Conservation (phyloP, 64 coral and sea anemone genomes). For the Montipora foliosa region DNA sequence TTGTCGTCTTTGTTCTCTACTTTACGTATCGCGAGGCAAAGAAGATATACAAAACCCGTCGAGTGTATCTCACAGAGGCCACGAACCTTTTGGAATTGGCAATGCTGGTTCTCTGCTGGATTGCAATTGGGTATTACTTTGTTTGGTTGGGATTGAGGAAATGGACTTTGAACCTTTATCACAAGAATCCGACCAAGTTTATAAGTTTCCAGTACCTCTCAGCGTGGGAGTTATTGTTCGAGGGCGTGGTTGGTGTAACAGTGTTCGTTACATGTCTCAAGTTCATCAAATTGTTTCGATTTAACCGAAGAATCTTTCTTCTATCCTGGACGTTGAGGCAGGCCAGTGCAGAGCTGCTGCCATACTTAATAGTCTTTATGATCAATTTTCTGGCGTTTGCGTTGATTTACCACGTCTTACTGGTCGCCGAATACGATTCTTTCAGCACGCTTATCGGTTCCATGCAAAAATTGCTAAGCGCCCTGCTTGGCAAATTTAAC, state of each 20-base stretch:
- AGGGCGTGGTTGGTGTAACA: constrained; percentile 77
- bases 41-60: constrained; percentile 47
- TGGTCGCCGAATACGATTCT: constrained; percentile 52
- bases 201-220: constrained; percentile 87
- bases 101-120: constrained; percentile 72
- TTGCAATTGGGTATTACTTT: constrained; percentile 72
- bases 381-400: constrained; percentile 77
- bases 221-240: constrained; percentile 87
- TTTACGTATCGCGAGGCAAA: constrained; percentile 88
- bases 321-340: constrained; percentile 76
- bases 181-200: constrained; percentile 66
- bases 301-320: constrained; percentile 91
- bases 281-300: constrained; percentile 84
- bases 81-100: constrained; percentile 84
- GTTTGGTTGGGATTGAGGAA: constrained; percentile 80
- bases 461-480: constrained; percentile 83
- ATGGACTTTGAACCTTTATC: constrained; percentile 69
- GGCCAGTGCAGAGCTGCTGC: constrained; percentile 64
- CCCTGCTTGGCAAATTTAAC: constrained; percentile 83
- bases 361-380: constrained; percentile 48
- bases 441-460: constrained; percentile 71
- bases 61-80: constrained; percentile 52
- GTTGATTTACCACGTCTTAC: constrained; percentile 71
- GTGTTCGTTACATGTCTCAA: constrained; percentile 80
- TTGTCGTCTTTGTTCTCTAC: constrained; percentile 70